phyloP scores from a whole-genome alignment of 2,797 vertebrate species.

The Loris lydekkerianus region DNA sequence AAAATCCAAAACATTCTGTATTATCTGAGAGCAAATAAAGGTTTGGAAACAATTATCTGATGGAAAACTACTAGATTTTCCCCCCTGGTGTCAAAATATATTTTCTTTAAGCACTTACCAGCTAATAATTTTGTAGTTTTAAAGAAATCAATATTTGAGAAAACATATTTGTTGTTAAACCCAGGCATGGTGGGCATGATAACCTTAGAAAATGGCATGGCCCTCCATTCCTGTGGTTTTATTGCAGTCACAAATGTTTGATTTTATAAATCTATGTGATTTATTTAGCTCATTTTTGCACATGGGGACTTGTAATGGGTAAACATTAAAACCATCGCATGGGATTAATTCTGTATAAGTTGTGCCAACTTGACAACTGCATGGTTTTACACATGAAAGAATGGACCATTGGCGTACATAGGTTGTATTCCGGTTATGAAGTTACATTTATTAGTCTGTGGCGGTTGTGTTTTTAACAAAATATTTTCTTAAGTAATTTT shows the following conservation, averaged over 20 bases:
- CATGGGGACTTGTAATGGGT: background rate
- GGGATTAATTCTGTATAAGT: slow-evolving; percentile 13
- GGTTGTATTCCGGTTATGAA: background rate
- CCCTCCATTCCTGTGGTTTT: background rate
- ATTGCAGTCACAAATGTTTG: slow-evolving; percentile 22
- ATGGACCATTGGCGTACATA: background rate
- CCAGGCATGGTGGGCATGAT: background rate
- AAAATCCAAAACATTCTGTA: slow-evolving; percentile 79
- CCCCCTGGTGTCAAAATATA: slow-evolving; percentile 45
- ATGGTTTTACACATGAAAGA: background rate
- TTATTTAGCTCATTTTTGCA: slow-evolving; percentile 49
- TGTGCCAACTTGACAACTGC: background rate
- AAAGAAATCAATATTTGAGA: slow-evolving; percentile 49
- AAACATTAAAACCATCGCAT: background rate
- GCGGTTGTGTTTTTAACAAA: background rate
- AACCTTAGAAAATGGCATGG: background rate
- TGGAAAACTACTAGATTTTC: slow-evolving; percentile 75
- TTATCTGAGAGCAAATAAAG: slow-evolving; percentile 75
- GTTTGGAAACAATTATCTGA: slow-evolving; percentile 76
- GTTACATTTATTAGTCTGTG: background rate
- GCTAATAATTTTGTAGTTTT: slow-evolving; percentile 70
- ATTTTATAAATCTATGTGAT: slow-evolving; percentile 46
- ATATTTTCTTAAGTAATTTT: background rate
- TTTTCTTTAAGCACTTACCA: slow-evolving; percentile 65
- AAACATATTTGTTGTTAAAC: slow-evolving; percentile 5